Evolutionary conservation across 1,140 invertebrate genomes (phyloP).

Genomic region (Calliphora vicina): DNA sequence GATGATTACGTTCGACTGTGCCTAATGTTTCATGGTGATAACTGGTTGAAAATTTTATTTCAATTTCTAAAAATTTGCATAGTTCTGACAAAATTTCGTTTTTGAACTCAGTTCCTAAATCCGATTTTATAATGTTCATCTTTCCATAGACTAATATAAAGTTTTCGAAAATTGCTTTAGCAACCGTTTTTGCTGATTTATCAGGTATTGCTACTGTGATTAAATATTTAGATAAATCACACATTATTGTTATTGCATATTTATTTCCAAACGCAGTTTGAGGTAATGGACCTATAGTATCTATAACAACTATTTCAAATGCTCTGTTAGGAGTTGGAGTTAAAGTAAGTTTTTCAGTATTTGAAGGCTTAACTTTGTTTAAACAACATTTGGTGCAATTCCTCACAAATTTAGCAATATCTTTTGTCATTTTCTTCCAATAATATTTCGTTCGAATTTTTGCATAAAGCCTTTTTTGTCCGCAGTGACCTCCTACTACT

Average conservation of each 20-base stretch:
- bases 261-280: background rate
- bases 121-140: background rate
- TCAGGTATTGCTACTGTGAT: background rate
- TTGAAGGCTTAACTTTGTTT: background rate
- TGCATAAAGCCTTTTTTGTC: too few relatives aligned
- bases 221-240: background rate
- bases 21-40: constrained; percentile 38
- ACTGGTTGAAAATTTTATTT: constrained; percentile 17
- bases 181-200: background rate
- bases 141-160: background rate
- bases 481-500: background rate
- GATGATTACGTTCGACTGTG: constrained; percentile 28
- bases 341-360: background rate
- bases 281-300: background rate
- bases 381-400: background rate
- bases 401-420: background rate
- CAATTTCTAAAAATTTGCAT: constrained; percentile 31
- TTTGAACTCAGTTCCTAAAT: background rate
- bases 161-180: background rate
- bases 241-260: background rate
- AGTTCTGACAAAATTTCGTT: background rate
- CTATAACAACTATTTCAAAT: background rate
- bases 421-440: background rate
- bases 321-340: background rate
- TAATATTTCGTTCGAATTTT: background rate